Evolutionary conservation across 2,113 vertebrate species (phyloP).

Genomic region (Oxyura jamaicensis): DNA sequence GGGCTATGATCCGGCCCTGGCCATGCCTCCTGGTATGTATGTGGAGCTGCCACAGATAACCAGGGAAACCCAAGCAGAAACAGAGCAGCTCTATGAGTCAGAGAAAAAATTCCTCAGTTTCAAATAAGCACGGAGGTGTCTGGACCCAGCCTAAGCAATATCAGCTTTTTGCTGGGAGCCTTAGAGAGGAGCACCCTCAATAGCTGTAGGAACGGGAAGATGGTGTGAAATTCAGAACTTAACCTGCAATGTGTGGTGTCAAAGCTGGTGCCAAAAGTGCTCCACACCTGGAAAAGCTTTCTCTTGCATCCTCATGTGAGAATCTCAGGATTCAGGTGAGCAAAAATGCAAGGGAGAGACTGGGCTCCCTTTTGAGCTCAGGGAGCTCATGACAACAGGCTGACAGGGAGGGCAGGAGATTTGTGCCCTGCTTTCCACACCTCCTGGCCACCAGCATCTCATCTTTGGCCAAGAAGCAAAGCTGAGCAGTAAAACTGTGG

Average conservation of each 20-base stretch:
- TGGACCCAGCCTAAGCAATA: neutral
- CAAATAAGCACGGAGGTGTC: neutral
- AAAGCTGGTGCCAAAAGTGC: neutral
- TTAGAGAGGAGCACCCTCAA: neutral
- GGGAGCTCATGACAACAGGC: neutral
- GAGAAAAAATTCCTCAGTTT: neutral
- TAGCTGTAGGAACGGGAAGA: neutral
- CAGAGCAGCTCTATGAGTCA: neutral
- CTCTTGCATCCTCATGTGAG: neutral
- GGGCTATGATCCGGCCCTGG: neutral
- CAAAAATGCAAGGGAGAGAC: neutral
- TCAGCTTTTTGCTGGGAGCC: neutral
- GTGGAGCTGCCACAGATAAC: neutral
- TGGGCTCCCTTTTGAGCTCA: neutral
- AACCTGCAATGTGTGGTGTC: accelerated
- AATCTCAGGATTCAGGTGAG: neutral
- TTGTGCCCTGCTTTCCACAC: neutral
- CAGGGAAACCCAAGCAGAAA: neutral
- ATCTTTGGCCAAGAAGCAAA: neutral
- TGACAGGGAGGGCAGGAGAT: neutral
- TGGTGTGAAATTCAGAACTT: neutral
- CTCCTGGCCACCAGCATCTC: neutral
- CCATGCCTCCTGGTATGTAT: neutral
- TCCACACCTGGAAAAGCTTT: neutral
- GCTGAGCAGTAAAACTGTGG: neutral